phyloP scores from a whole-genome alignment of 37 sponge, comb jelly and placozoan genomes.

The Diacarnus erythraeanus region DNA sequence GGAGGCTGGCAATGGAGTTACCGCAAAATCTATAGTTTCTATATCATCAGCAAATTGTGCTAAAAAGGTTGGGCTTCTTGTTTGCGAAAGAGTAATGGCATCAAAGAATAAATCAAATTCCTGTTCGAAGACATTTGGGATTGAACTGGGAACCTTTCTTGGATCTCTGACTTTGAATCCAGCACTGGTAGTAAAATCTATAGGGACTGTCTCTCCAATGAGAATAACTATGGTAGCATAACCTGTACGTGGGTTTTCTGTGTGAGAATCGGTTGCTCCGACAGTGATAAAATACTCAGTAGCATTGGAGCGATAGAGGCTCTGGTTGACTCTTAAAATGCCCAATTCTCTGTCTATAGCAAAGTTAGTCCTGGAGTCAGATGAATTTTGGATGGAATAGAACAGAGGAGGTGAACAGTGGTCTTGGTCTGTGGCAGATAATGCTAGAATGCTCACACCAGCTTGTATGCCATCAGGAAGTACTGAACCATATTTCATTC shows the following conservation, averaged over 20 bases:
- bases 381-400: slow-evolving; percentile 10
- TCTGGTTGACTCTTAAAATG: slow-evolving; percentile 1
- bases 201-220: slow-evolving; percentile 63
- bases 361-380: slow-evolving; percentile 6
- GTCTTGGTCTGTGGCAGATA: slow-evolving; percentile 56
- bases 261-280: slow-evolving; percentile 37
- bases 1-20: slow-evolving; percentile 37
- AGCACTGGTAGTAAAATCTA: slow-evolving; percentile 32
- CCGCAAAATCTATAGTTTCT: not conserved
- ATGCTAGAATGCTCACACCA: slow-evolving; percentile 17
- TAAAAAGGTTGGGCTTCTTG: slow-evolving; percentile 1
- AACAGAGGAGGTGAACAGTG: slow-evolving; percentile 56
- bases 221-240: slow-evolving; percentile 46
- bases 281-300: slow-evolving; percentile 40
- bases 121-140: slow-evolving; percentile 27
- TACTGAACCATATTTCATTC: slow-evolving; percentile 4
- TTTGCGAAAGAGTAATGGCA: not conserved
- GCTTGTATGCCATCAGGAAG: slow-evolving; percentile 17
- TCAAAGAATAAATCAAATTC: slow-evolving; percentile 32
- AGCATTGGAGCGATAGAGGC: not conserved
- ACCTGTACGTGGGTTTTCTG: slow-evolving; percentile 22
- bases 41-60: slow-evolving; percentile 19
- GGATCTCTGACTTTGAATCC: slow-evolving; percentile 48
- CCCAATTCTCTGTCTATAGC: slow-evolving; percentile 14
- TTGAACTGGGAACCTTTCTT: not conserved